Base-by-base conservation (phyloP, 2,888 invertebrate species). In the Trileptium ribeirensis region DNA sequence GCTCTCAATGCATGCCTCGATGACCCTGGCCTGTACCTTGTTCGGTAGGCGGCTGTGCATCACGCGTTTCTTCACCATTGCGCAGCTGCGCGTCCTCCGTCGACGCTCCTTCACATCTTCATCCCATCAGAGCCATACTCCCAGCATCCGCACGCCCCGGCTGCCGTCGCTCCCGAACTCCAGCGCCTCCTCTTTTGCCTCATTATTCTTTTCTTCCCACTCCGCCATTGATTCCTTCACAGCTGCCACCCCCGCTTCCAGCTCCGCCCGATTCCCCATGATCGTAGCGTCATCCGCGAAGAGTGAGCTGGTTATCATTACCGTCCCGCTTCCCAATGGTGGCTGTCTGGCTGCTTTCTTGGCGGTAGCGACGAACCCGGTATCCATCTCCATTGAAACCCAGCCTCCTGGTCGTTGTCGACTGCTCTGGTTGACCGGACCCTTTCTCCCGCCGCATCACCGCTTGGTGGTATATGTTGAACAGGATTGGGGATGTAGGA, bases 211-310 rank as follows among this genome's bases (percentile, higher is more conserved):
- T 36, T 70, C 70, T 70, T 70, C 70, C 33, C 70, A 70, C 33
- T 8, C n/a, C 15, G 33, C n/a, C 70, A 70, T 70, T 19, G 36
- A 29, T 70, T 51, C 36, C 36, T 70, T 70, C 15, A 36, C n/a
- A 8, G 70, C 33, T n/a, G 70, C 15, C 31, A 70, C 70, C 19
- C 70, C 70, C 3, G 3, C 36, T 29, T 29, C 36, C 19, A 70
- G 15, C n/a, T 70, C 70, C 31, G 31, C 70, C n/a, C 33, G 3
- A 70, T 8, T 29, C 8, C 70, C 70, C 70, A 70, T 19, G 3
- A 70, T 36, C 15, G 70, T 70, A 8, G 70, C n/a, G 70, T 70
- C 70, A 70, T 70, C 70, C 8, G 70, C 70, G 33, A 70, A 70
- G 3, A 70, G 36, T 36, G 70, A 70, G 36, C n/a, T 15, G 8